Percentiles rank a stretch among this genome's conserved stretches.
Evolutionary conservation across 2,113 vertebrate species (phyloP).

Genomic region (Suricata suricatta): DNA sequence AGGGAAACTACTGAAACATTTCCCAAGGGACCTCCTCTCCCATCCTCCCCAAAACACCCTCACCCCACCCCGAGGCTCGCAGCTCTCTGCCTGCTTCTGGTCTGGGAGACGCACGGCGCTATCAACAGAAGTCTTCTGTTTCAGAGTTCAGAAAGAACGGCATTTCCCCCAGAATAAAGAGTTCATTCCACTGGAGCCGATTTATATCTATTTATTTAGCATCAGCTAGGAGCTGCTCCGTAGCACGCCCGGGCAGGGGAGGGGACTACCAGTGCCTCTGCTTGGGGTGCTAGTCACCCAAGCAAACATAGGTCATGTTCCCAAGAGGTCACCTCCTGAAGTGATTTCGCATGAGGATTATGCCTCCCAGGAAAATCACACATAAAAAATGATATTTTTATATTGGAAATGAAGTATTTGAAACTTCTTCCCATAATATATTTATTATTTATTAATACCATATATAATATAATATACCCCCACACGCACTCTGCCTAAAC

Average conservation of each 20-base stretch:
- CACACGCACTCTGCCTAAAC: not conserved
- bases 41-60: fast-evolving
- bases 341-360: not conserved
- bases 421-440: not conserved
- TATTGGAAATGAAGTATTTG: not conserved
- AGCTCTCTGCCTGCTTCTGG: not conserved
- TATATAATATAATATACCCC: not conserved
- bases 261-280: no score
- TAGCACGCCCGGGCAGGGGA: fast-evolving
- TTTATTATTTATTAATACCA: not conserved
- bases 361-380: not conserved
- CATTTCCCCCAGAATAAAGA: not conserved
- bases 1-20: not conserved
- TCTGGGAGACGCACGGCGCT: not conserved
- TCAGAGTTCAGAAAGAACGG: not conserved
- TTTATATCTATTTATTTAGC: not conserved
- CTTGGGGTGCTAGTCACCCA: not conserved
- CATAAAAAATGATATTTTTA: not conserved
- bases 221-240: fast-evolving
- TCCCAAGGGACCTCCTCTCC: not conserved
- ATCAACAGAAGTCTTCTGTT: not conserved
- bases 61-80: not conserved
- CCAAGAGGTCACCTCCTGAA: not conserved
- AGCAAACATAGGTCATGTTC: not conserved
- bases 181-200: not conserved